phyloP scores from a whole-genome alignment of 2,888 invertebrate genomes.

The Cephonodes hylas region DNA sequence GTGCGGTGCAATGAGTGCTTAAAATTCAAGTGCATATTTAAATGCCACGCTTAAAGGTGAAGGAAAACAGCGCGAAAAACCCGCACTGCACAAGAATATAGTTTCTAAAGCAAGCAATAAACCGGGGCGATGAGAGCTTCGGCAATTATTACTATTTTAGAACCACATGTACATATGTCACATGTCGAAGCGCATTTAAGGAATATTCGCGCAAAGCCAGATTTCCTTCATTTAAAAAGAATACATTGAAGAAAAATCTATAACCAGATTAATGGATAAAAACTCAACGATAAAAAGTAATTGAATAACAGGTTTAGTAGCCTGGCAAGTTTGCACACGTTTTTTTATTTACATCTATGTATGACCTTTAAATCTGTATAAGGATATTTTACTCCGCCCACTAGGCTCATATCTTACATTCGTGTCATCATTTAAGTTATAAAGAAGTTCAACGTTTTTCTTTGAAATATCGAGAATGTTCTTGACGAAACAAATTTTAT shows the following conservation, averaged over 20 bases:
- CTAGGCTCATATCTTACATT: neutral
- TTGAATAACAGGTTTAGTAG: neutral
- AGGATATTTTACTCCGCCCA: conserved; percentile 4
- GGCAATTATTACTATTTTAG: neutral
- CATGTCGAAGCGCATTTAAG: neutral
- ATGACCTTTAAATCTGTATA: neutral
- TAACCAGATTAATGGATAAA: too few relatives aligned
- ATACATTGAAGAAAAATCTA: neutral
- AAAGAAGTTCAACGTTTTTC: conserved; percentile 27
- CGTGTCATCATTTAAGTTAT: neutral
- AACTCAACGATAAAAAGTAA: neutral
- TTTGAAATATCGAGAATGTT: conserved; percentile 43
- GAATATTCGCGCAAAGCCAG: neutral
- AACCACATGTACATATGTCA: neutral
- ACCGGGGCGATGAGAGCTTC: neutral
- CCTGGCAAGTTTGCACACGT: neutral
- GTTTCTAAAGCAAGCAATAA: neutral
- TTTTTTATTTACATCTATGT: neutral
- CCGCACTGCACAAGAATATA: neutral
- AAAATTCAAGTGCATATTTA: conserved; percentile 3
- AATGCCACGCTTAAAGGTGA: conserved; percentile 2
- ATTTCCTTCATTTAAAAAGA: neutral
- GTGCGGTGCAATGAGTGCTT: conserved; percentile 3
- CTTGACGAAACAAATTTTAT: conserved; percentile 38
- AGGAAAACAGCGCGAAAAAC: neutral